A percentile compares a stretch with the other conserved stretches of the same genome.
Conservation (phyloP, 53 echinoderm and acorn worm genomes). For the Holothuria scabra region DNA sequence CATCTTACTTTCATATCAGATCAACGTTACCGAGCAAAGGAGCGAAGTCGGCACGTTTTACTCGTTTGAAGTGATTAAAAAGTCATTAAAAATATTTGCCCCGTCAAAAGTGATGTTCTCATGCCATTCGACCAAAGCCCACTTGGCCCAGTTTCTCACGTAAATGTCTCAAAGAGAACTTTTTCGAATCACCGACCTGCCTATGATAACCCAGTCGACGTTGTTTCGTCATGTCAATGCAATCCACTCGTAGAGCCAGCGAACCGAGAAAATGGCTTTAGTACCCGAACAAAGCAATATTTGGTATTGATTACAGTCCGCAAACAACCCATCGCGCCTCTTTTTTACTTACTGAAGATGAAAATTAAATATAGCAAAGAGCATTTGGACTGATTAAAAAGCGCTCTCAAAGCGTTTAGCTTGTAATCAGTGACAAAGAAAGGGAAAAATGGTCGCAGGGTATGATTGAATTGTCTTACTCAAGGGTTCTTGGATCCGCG, state of each 20-base stretch:
- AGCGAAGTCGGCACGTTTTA: too few species aligned
- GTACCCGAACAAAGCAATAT: constrained; percentile 38
- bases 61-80: constrained; percentile 25
- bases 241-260: constrained; percentile 33
- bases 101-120: constrained; percentile 35
- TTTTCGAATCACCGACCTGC: too few species aligned
- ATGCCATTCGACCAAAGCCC: constrained; percentile 34
- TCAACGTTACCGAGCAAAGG: too few species aligned
- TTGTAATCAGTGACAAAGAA: constrained; percentile 17
- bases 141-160: constrained; percentile 37
- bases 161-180: too few species aligned
- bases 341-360: constrained; percentile 34
- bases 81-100: constrained; percentile 35
- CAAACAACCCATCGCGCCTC: constrained; percentile 42
- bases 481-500: constrained; percentile 20
- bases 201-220: too few species aligned
- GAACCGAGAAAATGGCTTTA: constrained; percentile 43
- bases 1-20: too few species aligned
- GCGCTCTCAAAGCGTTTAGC: constrained; percentile 44
- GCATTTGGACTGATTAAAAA: constrained; percentile 44
- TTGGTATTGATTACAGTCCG: constrained; percentile 24
- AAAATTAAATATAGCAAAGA: constrained; percentile 49
- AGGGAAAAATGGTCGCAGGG: neutral
- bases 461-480: constrained; percentile 37
- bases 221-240: constrained; percentile 6